A percentile compares a stretch with the other conserved stretches of the same genome.
These are phyloP conservation scores for Phengaris arion DNA, from an alignment of 2,888 invertebrate species.

Conservation along the genomic window DNA sequence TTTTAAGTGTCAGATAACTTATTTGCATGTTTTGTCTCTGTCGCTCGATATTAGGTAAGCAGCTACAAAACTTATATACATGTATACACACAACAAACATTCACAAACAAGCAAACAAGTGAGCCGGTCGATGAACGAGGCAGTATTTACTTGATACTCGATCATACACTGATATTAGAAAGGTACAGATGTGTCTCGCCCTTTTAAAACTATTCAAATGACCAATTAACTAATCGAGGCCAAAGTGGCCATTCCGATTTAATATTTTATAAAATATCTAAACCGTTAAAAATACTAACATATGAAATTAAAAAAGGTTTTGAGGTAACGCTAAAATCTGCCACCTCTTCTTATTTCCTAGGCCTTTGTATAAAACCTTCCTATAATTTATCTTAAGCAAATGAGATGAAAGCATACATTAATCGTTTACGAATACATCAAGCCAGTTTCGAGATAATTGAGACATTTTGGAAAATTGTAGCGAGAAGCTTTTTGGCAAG, in stretches of 20 bases:
- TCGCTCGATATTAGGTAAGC: no score
- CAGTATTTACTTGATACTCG: neutral
- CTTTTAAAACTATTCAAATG: neutral
- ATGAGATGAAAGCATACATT: neutral
- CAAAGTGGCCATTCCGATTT: no score
- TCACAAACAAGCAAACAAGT: neutral
- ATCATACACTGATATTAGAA: neutral
- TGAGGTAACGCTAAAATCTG: neutral
- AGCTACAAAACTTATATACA: no score
- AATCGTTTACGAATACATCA: neutral
- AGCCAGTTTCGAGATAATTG: neutral
- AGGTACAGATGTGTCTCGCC: neutral
- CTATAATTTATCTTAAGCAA: neutral
- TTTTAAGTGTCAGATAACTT: no score
- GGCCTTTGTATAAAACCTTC: neutral
- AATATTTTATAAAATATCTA: no score
- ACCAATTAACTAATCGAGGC: no score
- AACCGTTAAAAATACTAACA: no score
- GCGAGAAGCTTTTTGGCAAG: neutral
- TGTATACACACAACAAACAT: no score
- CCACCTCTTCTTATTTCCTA: neutral
- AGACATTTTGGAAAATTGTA: conserved; percentile 21
- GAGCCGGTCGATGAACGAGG: neutral
- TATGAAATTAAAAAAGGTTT: no score
- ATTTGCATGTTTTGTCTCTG: no score